phyloP scores from a whole-genome alignment of 2,113 vertebrate genomes.

The Hepsetus odoe region DNA sequence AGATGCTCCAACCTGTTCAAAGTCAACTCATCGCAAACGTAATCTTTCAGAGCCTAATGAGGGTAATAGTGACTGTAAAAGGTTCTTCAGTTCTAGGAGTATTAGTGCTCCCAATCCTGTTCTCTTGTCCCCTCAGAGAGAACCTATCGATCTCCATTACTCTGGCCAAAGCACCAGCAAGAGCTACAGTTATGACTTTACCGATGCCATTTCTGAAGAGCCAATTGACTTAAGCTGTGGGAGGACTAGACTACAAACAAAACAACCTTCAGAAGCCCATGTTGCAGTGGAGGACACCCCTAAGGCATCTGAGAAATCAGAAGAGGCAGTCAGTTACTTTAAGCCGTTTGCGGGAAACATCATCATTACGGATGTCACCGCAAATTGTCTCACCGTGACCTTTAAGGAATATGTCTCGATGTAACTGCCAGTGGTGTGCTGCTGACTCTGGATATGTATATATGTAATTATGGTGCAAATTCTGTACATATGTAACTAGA shows the following conservation, averaged over 20 bases:
- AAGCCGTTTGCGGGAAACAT: conserved; percentile 96
- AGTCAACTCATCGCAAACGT: conserved; percentile 80
- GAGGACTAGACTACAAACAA: conserved; percentile 77
- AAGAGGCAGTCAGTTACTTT: conserved; percentile 75
- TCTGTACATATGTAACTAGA: conserved; percentile 31
- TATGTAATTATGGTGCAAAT: too few species aligned
- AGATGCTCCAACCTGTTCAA: conserved; percentile 53
- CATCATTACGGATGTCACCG: conserved; percentile 95
- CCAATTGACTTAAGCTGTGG: conserved; percentile 97
- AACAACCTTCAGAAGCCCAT: conserved; percentile 39
- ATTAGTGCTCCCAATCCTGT: conserved; percentile 83
- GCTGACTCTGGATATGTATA: too few species aligned
- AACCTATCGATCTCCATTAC: conserved; percentile 73
- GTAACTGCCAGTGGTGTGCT: too few species aligned
- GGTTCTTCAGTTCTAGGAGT: conserved; percentile 82
- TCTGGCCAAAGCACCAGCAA: conserved; percentile 48
- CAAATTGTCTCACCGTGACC: conserved; percentile 97
- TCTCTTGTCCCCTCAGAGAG: conserved; percentile 73
- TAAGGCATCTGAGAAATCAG: conserved; percentile 61
- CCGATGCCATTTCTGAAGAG: conserved; percentile 87
- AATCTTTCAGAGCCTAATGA: conserved; percentile 82
- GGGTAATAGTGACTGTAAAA: conserved; percentile 80
- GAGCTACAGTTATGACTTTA: conserved; percentile 73
- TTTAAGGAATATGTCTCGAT: conserved; percentile 91
- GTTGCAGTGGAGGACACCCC: conserved; percentile 61